Base-by-base conservation (phyloP, 2,888 invertebrate species). In the Sisyra nigra region DNA sequence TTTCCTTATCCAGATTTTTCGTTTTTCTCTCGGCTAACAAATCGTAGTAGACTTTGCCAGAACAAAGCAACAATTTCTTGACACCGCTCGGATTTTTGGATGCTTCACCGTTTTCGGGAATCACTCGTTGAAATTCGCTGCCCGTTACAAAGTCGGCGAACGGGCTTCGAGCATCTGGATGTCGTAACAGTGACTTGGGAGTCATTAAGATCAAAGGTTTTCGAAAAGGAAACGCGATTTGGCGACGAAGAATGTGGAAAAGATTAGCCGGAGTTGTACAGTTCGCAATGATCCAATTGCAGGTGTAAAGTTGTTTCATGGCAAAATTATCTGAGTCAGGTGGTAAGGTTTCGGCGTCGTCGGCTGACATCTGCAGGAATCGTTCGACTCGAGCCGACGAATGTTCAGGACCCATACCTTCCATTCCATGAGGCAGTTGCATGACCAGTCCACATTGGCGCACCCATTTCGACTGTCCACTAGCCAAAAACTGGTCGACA, bases 391-490 rank as follows among this genome's bases (percentile, higher is more conserved):
- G 75, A 42, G 87, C 91, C 47, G 86, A 88, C 0, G 92, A 92
- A 63, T 96, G 94, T 61, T 96, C 94, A 7, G 94, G 93, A 18
- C 98, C 98, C 92, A 91, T 94, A 61, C 98, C 98, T 69, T 98
- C 98, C 72, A 96, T 86, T 47, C 97, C 98, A 57, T 98, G 98
- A 10, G 98, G 98, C 56, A 94, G 74, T 44, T 96, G 69, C 72
- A 96, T 75, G 31, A 96, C 93, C 48, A 99, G 70, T 44, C 96
- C 97, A 47, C 91, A 91, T 70, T 98, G 97, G 44, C 96, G 78
- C 51, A 94, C 89, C 96, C 96, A 97, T 68, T 98, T 98, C 48
- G 91, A 82, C 68, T 98, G 94, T 5, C 97, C 98, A 55, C 84
- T 83, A 48, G 83, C 77, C 55, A 89, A 80, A 66, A 88, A 87